Percentiles rank a stretch among this genome's conserved stretches.
These are phyloP conservation scores for Colinus virginianus DNA, from an alignment of 2,113 vertebrate genomes.

Conservation along the genomic window DNA sequence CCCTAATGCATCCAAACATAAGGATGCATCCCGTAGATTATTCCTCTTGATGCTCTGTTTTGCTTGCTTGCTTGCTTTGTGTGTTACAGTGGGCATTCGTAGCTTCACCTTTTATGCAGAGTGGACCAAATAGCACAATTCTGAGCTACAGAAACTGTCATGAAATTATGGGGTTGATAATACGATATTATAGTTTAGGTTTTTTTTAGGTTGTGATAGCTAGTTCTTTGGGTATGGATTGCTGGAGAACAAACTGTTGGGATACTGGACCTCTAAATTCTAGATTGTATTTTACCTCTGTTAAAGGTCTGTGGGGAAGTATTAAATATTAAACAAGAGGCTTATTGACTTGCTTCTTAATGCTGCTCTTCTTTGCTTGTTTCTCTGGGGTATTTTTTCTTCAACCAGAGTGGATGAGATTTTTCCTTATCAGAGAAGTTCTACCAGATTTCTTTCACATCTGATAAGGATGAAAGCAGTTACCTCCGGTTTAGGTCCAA, in stretches of 20 bases:
- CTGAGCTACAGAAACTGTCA: background rate
- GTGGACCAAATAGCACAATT: background rate
- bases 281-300: background rate
- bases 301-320: slow-evolving; percentile 5
- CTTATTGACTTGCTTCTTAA: slow-evolving; percentile 12
- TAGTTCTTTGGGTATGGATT: background rate
- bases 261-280: slow-evolving; percentile 1
- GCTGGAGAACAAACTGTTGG: background rate
- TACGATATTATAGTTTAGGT: background rate
- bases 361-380: background rate
- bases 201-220: background rate
- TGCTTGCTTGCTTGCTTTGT: background rate
- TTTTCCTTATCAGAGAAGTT: background rate
- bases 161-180: background rate
- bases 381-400: background rate
- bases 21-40: background rate
- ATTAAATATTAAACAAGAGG: slow-evolving; percentile 32
- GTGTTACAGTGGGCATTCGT: background rate
- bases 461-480: background rate
- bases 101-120: background rate
- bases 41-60: background rate
- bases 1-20: background rate
- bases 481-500: slow-evolving; percentile 27
- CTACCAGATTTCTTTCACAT: background rate
- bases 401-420: background rate